Evolutionary conservation across 1,140 invertebrate species (phyloP), one percentile per base, ranked within the genome.

Genomic region (Heliconius congener): DNA sequence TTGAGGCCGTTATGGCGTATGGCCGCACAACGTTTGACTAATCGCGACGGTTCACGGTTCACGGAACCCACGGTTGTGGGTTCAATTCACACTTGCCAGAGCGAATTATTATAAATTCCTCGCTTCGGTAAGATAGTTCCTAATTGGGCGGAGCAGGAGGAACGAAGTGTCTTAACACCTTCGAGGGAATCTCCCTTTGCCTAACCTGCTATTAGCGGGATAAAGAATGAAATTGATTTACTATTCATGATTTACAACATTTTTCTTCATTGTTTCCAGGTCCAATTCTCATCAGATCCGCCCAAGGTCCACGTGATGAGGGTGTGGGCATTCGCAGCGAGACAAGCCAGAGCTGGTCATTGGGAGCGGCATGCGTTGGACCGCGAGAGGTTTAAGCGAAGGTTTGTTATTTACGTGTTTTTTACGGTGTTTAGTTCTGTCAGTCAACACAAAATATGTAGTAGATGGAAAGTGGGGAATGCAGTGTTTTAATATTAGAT

Each of bases 241-340:
- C 9, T 23, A 57, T 57, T 2, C 9, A 23, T 11, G n/a, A 9
- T 23, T 57, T 9, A 57, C 55, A 19, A 57, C 8, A 57, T 9
- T 23, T 23, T 57, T 57, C 2, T 3, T 57, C n/a, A 3, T 11
- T 2, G 2, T 23, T 81, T 85, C 16, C 88, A 95, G 94, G 94
- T 95, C 8, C 86, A 78, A 8, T 95, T 95, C 82, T 92, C 91
- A 2, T 46, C 85, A 3, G 60, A 83, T 1, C 89, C 93, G 1
- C 94, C 94, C 0, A 90, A 90, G 76, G 92, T 95, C 27, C 92
- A 91, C 82, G 90, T 94, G 79, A 93, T 95, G 88, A 81, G 91
- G 5, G 93, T 93, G 3, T 95, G 94, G 94, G 81, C 90, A 8
- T 92, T 90, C 85, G 94, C 94, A 8, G 91, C 93, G 73, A 79